Conservation (phyloP, 2,797 vertebrate genomes). For the Okamejei kenojei region DNA sequence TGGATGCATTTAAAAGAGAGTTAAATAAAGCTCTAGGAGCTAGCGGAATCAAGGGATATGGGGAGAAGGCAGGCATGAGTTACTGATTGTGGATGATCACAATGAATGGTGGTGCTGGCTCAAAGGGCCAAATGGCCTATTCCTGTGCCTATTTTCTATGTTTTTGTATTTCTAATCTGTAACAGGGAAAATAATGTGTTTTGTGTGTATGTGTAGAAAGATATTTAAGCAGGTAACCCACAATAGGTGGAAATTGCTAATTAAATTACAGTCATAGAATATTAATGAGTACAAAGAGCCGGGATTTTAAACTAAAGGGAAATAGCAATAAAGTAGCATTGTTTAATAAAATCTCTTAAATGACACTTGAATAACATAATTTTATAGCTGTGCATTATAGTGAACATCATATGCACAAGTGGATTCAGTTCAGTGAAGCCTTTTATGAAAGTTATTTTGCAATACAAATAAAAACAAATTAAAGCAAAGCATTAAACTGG, state of each 20-base stretch:
- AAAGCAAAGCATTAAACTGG: not conserved
- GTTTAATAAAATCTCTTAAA: constrained; percentile 1
- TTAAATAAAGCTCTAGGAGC: too few species aligned
- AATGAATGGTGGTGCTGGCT: too few species aligned
- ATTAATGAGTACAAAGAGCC: not conserved
- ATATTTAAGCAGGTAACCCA: not conserved
- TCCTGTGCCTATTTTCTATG: too few species aligned
- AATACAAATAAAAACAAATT: not conserved
- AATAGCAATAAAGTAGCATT: not conserved
- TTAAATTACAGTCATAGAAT: not conserved
- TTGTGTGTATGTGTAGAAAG: not conserved
- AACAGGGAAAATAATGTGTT: not conserved
- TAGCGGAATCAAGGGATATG: too few species aligned
- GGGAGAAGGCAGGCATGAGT: too few species aligned
- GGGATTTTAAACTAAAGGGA: not conserved
- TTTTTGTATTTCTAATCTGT: too few species aligned
- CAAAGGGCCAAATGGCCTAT: too few species aligned
- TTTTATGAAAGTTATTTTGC: constrained; percentile 10
- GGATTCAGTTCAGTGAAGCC: not conserved
- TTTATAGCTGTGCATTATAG: not conserved
- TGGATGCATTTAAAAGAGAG: too few species aligned
- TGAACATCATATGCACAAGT: not conserved
- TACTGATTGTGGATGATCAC: too few species aligned
- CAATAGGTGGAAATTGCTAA: constrained; percentile 7
- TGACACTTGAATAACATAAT: not conserved